Percentiles rank a stretch among this genome's conserved stretches.
phyloP scores from a whole-genome alignment of 2,888 invertebrate genomes.

The Dolomedes plantarius region DNA sequence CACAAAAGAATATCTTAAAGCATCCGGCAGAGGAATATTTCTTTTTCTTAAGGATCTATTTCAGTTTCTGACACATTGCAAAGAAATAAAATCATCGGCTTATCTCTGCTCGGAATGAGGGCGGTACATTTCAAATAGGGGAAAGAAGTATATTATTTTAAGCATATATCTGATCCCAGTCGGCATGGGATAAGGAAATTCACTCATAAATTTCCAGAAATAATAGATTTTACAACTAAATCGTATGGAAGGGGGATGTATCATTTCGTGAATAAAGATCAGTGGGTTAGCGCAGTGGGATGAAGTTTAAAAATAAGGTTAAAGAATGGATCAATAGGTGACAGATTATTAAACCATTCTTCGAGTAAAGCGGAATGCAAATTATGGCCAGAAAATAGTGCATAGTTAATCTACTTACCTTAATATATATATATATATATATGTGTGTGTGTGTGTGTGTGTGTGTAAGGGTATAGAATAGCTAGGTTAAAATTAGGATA shows the following conservation, averaged over 20 bases:
- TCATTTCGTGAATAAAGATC: too few relatives aligned
- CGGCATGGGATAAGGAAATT: background rate
- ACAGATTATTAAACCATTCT: too few relatives aligned
- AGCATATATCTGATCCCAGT: background rate
- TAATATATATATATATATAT: too few relatives aligned
- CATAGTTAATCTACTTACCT: too few relatives aligned
- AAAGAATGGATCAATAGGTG: too few relatives aligned
- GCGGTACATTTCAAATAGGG: background rate
- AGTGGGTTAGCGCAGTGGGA: too few relatives aligned
- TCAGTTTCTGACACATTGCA: background rate
- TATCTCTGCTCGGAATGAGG: background rate
- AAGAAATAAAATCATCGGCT: background rate
- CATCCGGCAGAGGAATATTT: background rate
- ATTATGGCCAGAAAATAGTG: too few relatives aligned
- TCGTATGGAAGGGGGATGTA: background rate
- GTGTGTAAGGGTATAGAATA: too few relatives aligned
- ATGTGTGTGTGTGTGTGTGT: too few relatives aligned
- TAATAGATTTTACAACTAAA: background rate
- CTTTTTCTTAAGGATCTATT: background rate
- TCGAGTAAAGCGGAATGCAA: too few relatives aligned
- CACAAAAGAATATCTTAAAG: background rate
- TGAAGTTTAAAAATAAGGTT: too few relatives aligned
- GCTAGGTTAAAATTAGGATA: too few relatives aligned
- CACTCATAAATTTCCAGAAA: background rate
- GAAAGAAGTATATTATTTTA: background rate